Base-by-base conservation (phyloP, 2,113 vertebrate species). In the Tetrao urogallus region DNA sequence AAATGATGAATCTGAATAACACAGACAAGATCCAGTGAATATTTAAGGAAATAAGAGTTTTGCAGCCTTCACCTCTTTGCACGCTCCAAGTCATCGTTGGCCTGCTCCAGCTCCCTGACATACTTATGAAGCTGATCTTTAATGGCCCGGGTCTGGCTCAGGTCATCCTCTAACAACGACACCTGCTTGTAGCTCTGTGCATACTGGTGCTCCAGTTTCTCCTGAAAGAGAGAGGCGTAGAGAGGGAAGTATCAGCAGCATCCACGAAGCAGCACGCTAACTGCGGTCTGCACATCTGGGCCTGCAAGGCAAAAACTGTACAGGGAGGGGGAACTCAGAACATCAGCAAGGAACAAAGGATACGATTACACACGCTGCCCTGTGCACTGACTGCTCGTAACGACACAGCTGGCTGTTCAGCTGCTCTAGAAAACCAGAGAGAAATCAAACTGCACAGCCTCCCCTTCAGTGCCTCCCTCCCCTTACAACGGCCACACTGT, bases 81-180 rank as follows among this genome's bases (percentile, higher is more conserved):
- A 94, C 99, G 98, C 96, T 99, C 99, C 96, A 99, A 97, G 98
- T 99, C 99, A 7, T 99, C 99, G 10, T 99, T 99, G 95, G 99
- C 99, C 97, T 99, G 99, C 94, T 99, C 99, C 79, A 99, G 97
- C 97, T 99, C 99, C 78, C 99, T 83, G 81, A 99, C 99, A 1
- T 99, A 99, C 97, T 99, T 99, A 96, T 99, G 98, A 70, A 99
- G 97, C 96, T 99, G 99, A 90, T 99, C 99, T 96, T 99, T 99
- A 96, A 99, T 99, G 96, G 98, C 98, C 28, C 98, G 97, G 1
- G 99, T 99, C 96, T 99, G 99, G 89, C 98, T 98, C 89, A 99
- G 96, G 94, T 99, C 99, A 67, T 99, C 99, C 97, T 99, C 99
- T 74, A 99, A 93, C 92, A 99, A 92, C 0, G 99, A 99, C 74